phyloP scores from a whole-genome alignment of 2,113 vertebrate species.

The Pseudopipra pipra region DNA sequence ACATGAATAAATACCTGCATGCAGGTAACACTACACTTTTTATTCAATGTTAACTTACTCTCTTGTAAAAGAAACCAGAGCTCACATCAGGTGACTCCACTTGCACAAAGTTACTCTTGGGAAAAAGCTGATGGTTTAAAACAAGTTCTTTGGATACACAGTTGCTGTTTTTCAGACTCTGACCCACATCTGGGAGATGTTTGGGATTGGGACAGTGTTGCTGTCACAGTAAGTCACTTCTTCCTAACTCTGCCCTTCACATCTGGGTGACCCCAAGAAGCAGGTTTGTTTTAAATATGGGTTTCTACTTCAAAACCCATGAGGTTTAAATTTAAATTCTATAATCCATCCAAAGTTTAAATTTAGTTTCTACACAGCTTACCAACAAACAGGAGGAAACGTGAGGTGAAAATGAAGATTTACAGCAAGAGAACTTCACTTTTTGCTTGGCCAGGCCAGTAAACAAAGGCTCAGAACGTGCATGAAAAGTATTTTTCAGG shows the following conservation, averaged over 20 bases:
- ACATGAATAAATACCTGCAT: neutral
- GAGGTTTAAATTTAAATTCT: neutral
- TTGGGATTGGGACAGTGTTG: too few relatives aligned
- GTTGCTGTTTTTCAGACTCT: neutral
- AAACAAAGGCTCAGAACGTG: neutral
- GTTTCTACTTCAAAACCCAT: neutral
- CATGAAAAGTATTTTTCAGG: neutral
- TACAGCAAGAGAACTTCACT: neutral
- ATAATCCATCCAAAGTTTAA: neutral
- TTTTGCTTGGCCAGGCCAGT: neutral
- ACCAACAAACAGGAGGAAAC: neutral
- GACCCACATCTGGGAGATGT: neutral
- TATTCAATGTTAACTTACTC: neutral
- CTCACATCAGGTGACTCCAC: neutral
- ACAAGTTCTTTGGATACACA: neutral
- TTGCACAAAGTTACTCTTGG: neutral
- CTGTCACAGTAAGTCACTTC: neutral
- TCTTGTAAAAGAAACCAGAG: neutral
- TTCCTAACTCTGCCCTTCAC: neutral
- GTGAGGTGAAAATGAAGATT: neutral
- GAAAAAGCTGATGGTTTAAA: neutral
- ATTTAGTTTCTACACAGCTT: neutral
- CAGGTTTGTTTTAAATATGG: accelerated
- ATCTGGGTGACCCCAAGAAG: neutral
- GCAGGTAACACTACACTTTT: neutral